Percentiles rank a stretch among this genome's conserved stretches.
Evolutionary conservation across 2,797 vertebrate species (phyloP).

Genomic region (Chaunax sp.): DNA sequence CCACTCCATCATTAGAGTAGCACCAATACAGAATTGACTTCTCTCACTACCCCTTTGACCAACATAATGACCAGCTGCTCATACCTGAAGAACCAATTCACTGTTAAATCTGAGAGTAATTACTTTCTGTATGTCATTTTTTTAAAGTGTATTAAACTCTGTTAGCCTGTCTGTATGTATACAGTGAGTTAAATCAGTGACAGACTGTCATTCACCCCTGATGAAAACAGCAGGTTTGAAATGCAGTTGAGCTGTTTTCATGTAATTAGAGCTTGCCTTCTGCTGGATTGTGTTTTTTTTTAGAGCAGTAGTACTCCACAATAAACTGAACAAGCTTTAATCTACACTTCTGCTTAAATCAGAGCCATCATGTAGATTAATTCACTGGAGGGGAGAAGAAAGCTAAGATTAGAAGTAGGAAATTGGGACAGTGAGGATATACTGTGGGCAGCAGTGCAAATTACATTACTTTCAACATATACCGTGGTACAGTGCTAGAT

Average conservation of each 20-base stretch:
- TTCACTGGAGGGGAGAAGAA: conserved; percentile 71
- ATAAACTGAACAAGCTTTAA: conserved; percentile 73
- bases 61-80: conserved; percentile 62
- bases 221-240: conserved; percentile 60
- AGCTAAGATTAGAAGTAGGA: conserved; percentile 76
- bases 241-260: conserved; percentile 52
- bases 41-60: conserved; percentile 36
- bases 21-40: conserved; percentile 57
- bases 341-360: conserved; percentile 77
- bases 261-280: conserved; percentile 75
- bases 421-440: conserved; percentile 71
- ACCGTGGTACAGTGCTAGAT: background rate
- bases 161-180: conserved; percentile 24
- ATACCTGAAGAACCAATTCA: conserved; percentile 52
- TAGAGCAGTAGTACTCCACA: conserved; percentile 50
- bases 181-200: conserved; percentile 44
- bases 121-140: conserved; percentile 39
- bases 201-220: conserved; percentile 42
- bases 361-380: conserved; percentile 73
- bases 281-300: conserved; percentile 61
- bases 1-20: conserved; percentile 81
- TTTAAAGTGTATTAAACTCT: conserved; percentile 23
- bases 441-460: conserved; percentile 33
- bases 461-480: conserved; percentile 41
- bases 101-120: conserved; percentile 49